These are phyloP conservation scores for Triplophysa bombifrons DNA, from an alignment of 2,797 vertebrate species.

Conservation along the genomic window DNA sequence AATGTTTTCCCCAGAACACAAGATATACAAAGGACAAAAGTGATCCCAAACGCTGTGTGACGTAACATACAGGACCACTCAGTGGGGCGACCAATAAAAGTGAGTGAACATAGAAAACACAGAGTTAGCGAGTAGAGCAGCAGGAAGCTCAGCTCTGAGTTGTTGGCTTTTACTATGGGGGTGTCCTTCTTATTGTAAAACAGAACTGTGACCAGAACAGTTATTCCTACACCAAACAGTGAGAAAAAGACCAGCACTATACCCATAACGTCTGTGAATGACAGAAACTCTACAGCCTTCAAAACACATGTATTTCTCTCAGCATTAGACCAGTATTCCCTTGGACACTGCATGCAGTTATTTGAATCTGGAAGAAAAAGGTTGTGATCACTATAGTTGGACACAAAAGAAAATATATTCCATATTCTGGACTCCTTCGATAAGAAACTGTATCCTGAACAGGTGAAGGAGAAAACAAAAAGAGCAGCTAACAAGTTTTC, in stretches of 20 bases:
- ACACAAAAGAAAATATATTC: background rate
- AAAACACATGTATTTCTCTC: conserved; percentile 54
- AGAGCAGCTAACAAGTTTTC: background rate
- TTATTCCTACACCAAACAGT: background rate
- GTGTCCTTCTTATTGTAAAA: conserved; percentile 4
- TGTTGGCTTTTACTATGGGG: conserved; percentile 10
- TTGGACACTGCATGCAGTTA: conserved; percentile 70
- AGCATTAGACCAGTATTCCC: conserved; percentile 71
- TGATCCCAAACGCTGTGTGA: background rate
- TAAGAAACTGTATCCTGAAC: background rate
- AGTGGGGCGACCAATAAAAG: background rate
- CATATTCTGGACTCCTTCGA: background rate
- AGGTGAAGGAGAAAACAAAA: background rate
- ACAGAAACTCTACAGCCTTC: conserved; percentile 1
- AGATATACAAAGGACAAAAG: background rate
- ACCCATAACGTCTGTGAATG: conserved; percentile 6
- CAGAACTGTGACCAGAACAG: background rate
- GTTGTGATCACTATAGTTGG: background rate
- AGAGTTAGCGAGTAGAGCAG: background rate
- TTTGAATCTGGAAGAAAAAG: conserved; percentile 5
- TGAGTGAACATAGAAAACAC: background rate
- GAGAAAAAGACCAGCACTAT: background rate
- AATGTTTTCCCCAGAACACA: background rate
- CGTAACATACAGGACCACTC: conserved; percentile 1
- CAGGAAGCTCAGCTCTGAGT: conserved; percentile 1